Base-by-base conservation (phyloP, 1,140 invertebrate genomes). In the Propsilocerus akamusi region DNA sequence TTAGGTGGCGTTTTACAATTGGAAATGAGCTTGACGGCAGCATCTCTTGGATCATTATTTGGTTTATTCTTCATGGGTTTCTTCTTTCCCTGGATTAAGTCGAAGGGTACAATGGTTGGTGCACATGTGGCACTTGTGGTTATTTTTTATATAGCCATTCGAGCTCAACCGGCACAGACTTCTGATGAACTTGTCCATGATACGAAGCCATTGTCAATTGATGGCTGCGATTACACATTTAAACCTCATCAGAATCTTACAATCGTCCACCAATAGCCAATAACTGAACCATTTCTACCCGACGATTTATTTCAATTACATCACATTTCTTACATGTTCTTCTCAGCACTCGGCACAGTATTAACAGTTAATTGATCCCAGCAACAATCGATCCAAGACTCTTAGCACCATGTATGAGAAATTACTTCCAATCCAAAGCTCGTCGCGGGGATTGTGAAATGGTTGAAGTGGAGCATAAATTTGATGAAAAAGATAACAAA, bases 61-160 rank as follows among this genome's bases (percentile, higher is more conserved):
- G 84, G 81, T 7, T 72, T 90, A 12, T 92, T 90, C 59, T 76
- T 75, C 3, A 77, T 90, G 69, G 88, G 87, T 8, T 75, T 91
- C 56, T 67, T 90, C 41, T 73, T 86, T 56, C 87, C 86, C 0
- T 86, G 81, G 76, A 76, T 86, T 3, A 86, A 86, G 68, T 68
- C 72, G 17, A 77, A 70, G 59, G 87, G 80, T 70, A 55, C 64
- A 56, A 32, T 82, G 20, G 61, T 73, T 17, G 87, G 87, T 22
- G 73, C 83, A 2, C 51, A 83, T 0, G 67, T 68, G 20, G 78
- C 83, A 3, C 65, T 90, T 5, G 58, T 70, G 8, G 68, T 81
- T 7, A 81, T 86, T 72, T 71, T 78, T 0, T 88, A 83, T 81
- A 72, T 91, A 48, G 83, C 80, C 34, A 62, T 90, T 20, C 80